These are phyloP conservation scores for western clawed frog (Xenopus tropicalis) DNA, from an alignment of 2,113 vertebrate species.

Conservation along the genomic window UCB_Xtro_10.0 CM004449.2:132840501-132841000, in stretches of 20 bases:
- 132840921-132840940: slow-evolving; percentile 74
- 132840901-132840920: slow-evolving; percentile 99
- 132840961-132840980: too few relatives aligned
- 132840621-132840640: too few relatives aligned
- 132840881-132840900: slow-evolving; percentile 92
- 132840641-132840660: too few relatives aligned
- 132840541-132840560: slow-evolving; percentile 97
- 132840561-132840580: slow-evolving; percentile 86
- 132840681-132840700: too few relatives aligned
- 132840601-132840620: slow-evolving; percentile 89
- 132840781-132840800: too few relatives aligned
- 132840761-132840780: too few relatives aligned
- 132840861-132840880: slow-evolving; percentile 95
- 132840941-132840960: too few relatives aligned
- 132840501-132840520: slow-evolving; percentile 92
- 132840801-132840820: too few relatives aligned
- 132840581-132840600: slow-evolving; percentile 92
- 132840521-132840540: slow-evolving; percentile 97
- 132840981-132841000: neutral
- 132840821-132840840: slow-evolving; percentile 59
- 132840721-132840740: too few relatives aligned
- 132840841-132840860: slow-evolving; percentile 98
- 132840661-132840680: too few relatives aligned
- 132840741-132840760: too few relatives aligned
- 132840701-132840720: too few relatives aligned